These are phyloP conservation scores for Melanocharis versteri DNA, from an alignment of 2,113 vertebrate species.

Conservation along the genomic window DNA sequence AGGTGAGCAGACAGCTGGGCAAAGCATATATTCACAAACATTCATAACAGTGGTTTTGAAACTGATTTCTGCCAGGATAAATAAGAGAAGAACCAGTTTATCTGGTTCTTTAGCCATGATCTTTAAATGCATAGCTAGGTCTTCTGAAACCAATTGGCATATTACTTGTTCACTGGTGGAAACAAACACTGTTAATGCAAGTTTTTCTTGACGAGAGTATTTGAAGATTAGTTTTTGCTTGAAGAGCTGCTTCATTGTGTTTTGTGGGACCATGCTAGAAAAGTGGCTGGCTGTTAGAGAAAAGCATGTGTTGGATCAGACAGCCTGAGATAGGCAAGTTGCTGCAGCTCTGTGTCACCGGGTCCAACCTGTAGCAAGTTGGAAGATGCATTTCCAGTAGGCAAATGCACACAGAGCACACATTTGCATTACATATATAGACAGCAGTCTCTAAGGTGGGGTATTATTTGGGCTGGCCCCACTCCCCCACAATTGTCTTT, in stretches of 20 bases:
- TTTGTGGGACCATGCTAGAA: neutral
- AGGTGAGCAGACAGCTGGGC: neutral
- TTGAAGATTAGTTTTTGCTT: neutral
- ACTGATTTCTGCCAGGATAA: neutral
- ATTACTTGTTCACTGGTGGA: neutral
- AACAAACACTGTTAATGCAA: neutral
- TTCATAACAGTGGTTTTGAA: neutral
- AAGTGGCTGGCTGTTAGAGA: neutral
- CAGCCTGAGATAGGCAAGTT: neutral
- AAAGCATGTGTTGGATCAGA: neutral
- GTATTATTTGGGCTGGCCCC: neutral
- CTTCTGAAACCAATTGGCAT: neutral
- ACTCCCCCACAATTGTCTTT: rapidly evolving
- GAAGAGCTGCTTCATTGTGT: neutral
- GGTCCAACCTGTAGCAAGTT: neutral
- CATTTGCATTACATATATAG: neutral
- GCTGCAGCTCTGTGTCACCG: neutral
- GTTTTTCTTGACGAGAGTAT: neutral
- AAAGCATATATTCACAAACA: neutral
- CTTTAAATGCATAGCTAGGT: neutral
- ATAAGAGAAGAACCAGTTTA: neutral
- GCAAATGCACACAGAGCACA: neutral
- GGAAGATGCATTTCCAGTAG: neutral
- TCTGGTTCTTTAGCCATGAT: neutral
- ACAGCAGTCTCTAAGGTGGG: neutral